phyloP scores from a whole-genome alignment of 2,113 vertebrate genomes.

The Todiramphus saurophagus region DNA sequence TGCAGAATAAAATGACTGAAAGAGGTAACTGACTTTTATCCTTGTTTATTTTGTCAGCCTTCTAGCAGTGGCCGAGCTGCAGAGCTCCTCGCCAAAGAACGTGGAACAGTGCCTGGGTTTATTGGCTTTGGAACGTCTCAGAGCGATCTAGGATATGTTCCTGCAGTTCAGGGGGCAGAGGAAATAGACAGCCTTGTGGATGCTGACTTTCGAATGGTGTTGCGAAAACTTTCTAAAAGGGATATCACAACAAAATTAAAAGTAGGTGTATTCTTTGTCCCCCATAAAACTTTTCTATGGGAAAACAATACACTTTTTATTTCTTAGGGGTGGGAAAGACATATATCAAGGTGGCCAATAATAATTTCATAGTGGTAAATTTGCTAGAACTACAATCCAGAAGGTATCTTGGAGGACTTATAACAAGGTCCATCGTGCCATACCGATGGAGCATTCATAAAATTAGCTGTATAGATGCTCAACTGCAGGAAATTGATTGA shows the following conservation, averaged over 20 bases:
- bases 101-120: conserved; percentile 91
- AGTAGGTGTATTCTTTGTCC: conserved; percentile 68
- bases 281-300: rapidly evolving
- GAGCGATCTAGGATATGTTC: conserved; percentile 90
- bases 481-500: background rate
- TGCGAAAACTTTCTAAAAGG: conserved; percentile 93
- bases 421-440: rapidly evolving
- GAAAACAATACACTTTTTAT: background rate
- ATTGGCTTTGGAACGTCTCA: conserved; percentile 89
- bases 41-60: conserved; percentile 77
- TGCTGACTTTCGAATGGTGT: conserved; percentile 94
- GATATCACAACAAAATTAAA: conserved; percentile 93
- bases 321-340: background rate
- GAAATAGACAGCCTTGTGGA: conserved; percentile 96
- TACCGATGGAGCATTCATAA: background rate
- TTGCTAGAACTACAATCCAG: background rate
- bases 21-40: background rate
- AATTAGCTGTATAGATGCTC: background rate
- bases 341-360: background rate
- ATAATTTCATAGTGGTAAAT: background rate
- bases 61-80: conserved; percentile 95
- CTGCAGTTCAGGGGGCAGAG: conserved; percentile 92
- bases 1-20: background rate
- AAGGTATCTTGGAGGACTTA: background rate
- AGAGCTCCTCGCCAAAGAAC: conserved; percentile 90